Evolutionary conservation across 2,797 vertebrate species (phyloP).

Genomic region (Chiroxiphia lanceolata): DNA sequence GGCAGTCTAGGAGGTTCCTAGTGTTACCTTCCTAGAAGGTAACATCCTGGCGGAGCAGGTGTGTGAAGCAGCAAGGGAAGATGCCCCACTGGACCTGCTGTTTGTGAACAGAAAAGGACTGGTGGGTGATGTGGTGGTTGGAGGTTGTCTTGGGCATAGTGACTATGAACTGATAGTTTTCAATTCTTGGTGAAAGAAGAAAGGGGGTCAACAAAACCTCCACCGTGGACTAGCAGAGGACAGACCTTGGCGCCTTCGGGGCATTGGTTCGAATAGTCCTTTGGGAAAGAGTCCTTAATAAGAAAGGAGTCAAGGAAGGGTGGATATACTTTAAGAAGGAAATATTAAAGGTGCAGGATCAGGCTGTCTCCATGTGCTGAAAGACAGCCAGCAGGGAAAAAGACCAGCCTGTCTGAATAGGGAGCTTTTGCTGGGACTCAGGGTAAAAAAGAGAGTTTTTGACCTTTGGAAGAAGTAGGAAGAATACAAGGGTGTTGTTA

Average conservation of each 20-base stretch:
- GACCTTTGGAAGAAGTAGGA: not conserved
- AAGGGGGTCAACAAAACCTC: not conserved
- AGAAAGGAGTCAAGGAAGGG: not conserved
- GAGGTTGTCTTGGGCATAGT: not conserved
- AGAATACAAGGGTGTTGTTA: not conserved
- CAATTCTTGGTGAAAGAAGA: not conserved
- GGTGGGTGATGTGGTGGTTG: not conserved
- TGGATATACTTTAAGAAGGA: not conserved
- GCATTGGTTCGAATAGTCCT: not conserved
- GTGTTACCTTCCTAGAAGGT: not conserved
- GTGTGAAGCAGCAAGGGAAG: not conserved
- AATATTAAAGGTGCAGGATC: not conserved
- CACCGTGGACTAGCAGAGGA: not conserved
- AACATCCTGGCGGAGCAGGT: not conserved
- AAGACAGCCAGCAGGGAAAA: not conserved
- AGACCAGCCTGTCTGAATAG: not conserved
- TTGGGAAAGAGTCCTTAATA: not conserved
- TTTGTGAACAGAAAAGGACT: not conserved
- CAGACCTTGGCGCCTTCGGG: not conserved
- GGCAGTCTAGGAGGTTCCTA: not conserved
- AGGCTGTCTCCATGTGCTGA: not conserved
- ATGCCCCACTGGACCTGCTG: not conserved
- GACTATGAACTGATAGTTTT: not conserved
- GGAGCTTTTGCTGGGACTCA: not conserved
- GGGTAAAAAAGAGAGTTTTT: not conserved